These are phyloP conservation scores for Periplaneta americana DNA, from an alignment of 1,140 invertebrate species.

Conservation along the genomic window DNA sequence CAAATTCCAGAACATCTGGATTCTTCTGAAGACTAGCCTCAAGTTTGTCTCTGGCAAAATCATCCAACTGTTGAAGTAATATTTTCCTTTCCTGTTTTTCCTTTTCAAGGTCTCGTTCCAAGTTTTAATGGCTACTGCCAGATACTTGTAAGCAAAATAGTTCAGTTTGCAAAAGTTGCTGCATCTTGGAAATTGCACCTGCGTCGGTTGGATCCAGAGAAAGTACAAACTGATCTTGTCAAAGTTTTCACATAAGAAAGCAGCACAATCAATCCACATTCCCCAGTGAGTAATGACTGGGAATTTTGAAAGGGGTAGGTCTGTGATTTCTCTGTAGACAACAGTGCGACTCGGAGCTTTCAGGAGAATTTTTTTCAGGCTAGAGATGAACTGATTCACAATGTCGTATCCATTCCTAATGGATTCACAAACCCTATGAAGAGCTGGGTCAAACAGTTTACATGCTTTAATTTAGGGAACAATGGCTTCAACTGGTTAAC, in stretches of 20 bases:
- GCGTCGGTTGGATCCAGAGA: conserved; percentile 1
- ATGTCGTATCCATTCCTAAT: neutral
- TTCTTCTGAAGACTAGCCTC: conserved; percentile 1
- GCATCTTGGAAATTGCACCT: neutral
- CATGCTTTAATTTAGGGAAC: neutral
- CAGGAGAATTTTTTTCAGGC: neutral
- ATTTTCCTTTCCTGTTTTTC: neutral
- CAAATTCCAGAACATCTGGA: neutral
- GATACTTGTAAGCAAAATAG: neutral
- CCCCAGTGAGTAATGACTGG: too few relatives aligned
- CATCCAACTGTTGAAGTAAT: neutral
- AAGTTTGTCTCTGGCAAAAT: neutral
- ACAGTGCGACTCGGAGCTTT: neutral
- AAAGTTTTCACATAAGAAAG: neutral
- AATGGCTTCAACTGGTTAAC: neutral
- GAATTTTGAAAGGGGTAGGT: conserved; percentile 2
- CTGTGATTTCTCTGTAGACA: neutral
- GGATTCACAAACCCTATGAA: neutral
- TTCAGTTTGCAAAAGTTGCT: too few relatives aligned
- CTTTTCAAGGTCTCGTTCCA: neutral
- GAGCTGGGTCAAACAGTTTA: neutral
- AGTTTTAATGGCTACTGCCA: neutral
- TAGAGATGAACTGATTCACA: neutral
- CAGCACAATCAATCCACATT: neutral
- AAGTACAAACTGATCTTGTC: neutral